These are phyloP conservation scores for Zonotrichia leucophrys DNA, from an alignment of 2,113 vertebrate genomes.

Conservation along the genomic window DNA sequence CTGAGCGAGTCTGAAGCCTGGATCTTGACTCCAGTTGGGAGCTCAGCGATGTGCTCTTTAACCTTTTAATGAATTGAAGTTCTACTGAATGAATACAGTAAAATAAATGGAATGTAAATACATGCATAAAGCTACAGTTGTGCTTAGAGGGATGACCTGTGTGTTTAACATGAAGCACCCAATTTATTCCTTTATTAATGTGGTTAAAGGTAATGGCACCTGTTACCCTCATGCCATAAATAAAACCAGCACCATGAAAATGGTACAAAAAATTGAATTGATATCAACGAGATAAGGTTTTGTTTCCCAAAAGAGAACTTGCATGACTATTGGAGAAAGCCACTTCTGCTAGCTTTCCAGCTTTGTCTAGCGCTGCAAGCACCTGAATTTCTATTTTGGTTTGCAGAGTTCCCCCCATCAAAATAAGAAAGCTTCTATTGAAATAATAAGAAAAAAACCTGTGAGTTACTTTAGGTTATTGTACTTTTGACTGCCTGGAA, in stretches of 20 bases:
- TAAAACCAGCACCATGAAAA: background rate
- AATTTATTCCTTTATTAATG: background rate
- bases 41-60: background rate
- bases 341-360: background rate
- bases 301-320: background rate
- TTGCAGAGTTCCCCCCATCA: background rate
- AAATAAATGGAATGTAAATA: background rate
- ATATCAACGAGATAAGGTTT: background rate
- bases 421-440: background rate
- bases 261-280: background rate
- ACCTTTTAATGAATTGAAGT: background rate
- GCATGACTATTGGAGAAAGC: background rate
- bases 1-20: background rate
- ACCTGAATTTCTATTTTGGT: background rate
- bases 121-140: background rate
- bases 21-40: background rate
- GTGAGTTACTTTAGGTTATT: background rate
- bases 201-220: background rate
- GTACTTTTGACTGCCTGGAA: background rate
- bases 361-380: background rate
- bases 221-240: background rate
- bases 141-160: background rate
- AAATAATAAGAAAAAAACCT: background rate
- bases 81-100: background rate
- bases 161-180: background rate